phyloP scores from a whole-genome alignment of 2,113 vertebrate species.

The Rhagologus leucostigma region DNA sequence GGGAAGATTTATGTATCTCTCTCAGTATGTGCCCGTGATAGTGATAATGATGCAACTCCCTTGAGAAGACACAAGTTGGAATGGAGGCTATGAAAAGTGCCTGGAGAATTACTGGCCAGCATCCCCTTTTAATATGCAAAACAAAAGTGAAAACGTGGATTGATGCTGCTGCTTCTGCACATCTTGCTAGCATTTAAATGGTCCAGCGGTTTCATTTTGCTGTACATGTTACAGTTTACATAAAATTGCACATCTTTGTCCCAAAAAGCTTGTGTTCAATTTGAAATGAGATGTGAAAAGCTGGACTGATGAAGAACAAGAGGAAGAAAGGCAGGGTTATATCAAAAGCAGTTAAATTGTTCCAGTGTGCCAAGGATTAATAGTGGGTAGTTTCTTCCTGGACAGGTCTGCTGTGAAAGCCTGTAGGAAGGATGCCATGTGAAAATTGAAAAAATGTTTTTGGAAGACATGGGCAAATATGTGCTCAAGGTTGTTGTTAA shows the following conservation, averaged over 20 bases:
- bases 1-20: background rate
- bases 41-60: background rate
- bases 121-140: background rate
- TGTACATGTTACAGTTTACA: background rate
- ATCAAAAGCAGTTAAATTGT: background rate
- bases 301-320: background rate
- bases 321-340: background rate
- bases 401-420: background rate
- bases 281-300: background rate
- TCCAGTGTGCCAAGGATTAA: background rate
- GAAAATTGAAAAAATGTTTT: background rate
- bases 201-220: background rate
- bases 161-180: background rate
- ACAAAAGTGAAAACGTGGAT: background rate
- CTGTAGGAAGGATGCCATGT: background rate
- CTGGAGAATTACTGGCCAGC: background rate
- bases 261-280: background rate
- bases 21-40: background rate
- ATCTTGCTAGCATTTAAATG: background rate
- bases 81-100: background rate
- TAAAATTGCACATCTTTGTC: background rate
- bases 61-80: background rate
- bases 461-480: accelerated
- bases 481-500: background rate
- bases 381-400: background rate